Evolutionary conservation across 1,140 invertebrate genomes (phyloP), one percentile per base, ranked within the genome.

Genomic region (Solenopsis invicta): DNA sequence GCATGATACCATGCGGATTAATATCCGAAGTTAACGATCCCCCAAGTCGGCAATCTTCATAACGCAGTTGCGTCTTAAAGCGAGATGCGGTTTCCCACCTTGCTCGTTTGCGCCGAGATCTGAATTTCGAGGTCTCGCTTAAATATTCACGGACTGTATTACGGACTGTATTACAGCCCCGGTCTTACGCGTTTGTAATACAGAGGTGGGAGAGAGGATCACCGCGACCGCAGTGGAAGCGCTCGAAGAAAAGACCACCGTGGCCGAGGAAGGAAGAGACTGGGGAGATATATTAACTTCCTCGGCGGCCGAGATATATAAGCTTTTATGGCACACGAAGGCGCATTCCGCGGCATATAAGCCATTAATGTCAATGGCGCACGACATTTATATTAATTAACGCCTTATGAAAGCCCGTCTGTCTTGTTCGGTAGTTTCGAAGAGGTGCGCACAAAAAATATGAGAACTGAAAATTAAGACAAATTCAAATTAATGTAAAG

Each of bases 141-240:
- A 86, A 78, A 88, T 86, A 89, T 89, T 89, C 81, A 86, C 21
- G 21, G 21, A 82, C 66, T 75, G 41, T 34, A 64, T 56, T 59
- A 59, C 37, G 41, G 71, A 41, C 29, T 45, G 50, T 77, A 77
- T 76, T 54, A 72, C 24, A 37, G 4, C 45, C 45, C 41, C 34
- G 13, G 41, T 50, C 45, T 69, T 69, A 69, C 8, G 24, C 66
- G 81, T 21, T 67, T 74, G 52, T 62, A 64, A 59, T 85, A 69
- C 71, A 16, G n/a, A 13, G 24, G 45, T 34, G 1, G 29, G 3
- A 29, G 16, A 37, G 5, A 21, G 29, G 4, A 56, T 37, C 29
- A 29, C n/a, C 41, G 34, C 66, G 41, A 52, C 12, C 41, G 21
- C 34, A 8, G 24, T 59, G 21, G 24, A 66, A 34, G 12, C 45